These are phyloP conservation scores for Haliclona indistincta DNA, from an alignment of 37 sponge, comb jelly and placozoan genomes.

Conservation along the genomic window DNA sequence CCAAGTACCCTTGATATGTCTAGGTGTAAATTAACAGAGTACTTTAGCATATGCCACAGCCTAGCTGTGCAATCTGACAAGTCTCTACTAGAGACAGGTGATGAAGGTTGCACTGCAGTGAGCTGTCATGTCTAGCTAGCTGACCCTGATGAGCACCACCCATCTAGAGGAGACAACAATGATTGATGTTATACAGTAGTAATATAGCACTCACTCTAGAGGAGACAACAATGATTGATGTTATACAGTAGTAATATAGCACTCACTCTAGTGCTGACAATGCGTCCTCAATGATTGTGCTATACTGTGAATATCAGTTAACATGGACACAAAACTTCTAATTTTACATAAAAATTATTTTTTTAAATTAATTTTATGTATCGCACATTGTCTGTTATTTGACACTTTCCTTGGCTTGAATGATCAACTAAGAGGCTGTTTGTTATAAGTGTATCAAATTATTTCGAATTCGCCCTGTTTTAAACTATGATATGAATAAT, in stretches of 20 bases:
- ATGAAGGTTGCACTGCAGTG: conserved; percentile 73
- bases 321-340: conserved; percentile 48
- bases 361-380: no score
- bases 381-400: no score
- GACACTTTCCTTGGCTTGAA: no score
- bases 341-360: conserved; percentile 35
- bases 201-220: conserved; percentile 62
- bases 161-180: conserved; percentile 30
- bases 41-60: conserved; percentile 74
- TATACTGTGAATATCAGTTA: conserved; percentile 66
- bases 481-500: no score
- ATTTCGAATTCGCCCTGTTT: no score
- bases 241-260: background rate
- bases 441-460: no score
- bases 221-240: conserved; percentile 47
- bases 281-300: conserved; percentile 56
- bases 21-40: conserved; percentile 50
- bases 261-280: conserved; percentile 63
- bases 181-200: background rate
- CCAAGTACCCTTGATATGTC: conserved; percentile 64
- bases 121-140: conserved; percentile 49
- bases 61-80: conserved; percentile 29
- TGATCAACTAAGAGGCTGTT: no score
- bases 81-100: conserved; percentile 56
- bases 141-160: conserved; percentile 45